Evolutionary conservation across 2,797 vertebrate genomes (phyloP), one percentile per base, ranked within the genome.

Genomic region (Nasua narica): DNA sequence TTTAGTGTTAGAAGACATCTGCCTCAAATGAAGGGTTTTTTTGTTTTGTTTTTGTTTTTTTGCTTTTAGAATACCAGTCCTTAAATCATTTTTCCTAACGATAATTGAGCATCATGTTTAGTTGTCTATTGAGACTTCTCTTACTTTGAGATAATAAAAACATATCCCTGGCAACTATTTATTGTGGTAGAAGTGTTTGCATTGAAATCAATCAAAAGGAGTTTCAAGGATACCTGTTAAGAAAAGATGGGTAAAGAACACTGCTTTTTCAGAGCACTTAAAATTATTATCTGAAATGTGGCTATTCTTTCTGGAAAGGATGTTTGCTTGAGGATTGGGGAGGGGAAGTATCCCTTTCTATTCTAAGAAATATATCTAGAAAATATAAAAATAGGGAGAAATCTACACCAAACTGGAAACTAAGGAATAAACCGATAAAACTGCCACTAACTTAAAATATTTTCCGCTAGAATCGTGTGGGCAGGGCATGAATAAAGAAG

Each of bases 111-210:
- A 43, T 92, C 27, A 74, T 40, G 21, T 72, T 50, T 40, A 37
- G 9, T 94, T 86, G 29, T 85, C 43, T 85, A 14, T 37, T 76
- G 82, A 90, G 37, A 65, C 11, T 69, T 76, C 1, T 87, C n/a
- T 86, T 92, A 37, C 76, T 93, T 90, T 97, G 84, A 37, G 48
- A 32, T 87, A 92, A 54, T 60, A 94, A 79, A 93, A 23, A 27
- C 18, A 76, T 12, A 88, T 25, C 4, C 50, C 35, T 46, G 23
- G 16, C 58, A 76, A 60, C 12, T 94, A 0, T 83, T 88, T 94
- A 35, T 12, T 90, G 23, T 91, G 37, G 18, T 62, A 65, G 43
- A 93, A 6, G 1, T 48, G 11, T 7, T 23, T 50, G n/a, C 19
- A 23, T 67, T 27, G 7, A 83, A 46, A 70, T 91, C 27, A 25